phyloP scores from a whole-genome alignment of 2,888 invertebrate species.

The Campopleginae sp. region DNA sequence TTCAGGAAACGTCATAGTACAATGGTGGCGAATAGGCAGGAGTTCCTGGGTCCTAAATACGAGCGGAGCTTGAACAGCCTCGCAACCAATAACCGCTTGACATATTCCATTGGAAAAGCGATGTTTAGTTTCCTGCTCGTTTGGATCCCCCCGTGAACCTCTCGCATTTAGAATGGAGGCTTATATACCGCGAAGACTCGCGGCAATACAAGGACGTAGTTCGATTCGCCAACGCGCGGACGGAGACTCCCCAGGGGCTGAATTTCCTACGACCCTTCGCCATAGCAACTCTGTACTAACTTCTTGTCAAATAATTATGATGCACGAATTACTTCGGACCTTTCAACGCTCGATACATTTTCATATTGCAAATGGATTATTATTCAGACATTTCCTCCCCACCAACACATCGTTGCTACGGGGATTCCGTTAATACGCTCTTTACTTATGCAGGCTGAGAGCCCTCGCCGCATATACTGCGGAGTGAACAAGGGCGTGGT shows the following conservation, averaged over 20 bases:
- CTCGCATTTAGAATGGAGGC: not conserved
- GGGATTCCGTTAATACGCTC: not conserved
- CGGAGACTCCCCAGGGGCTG: not conserved
- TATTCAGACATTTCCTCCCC: not conserved
- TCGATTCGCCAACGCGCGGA: not conserved
- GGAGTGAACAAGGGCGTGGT: not conserved
- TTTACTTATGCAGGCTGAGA: not conserved
- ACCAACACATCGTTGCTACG: not conserved
- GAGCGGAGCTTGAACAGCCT: not conserved
- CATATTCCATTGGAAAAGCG: not conserved
- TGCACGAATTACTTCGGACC: not conserved
- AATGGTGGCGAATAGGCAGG: not conserved
- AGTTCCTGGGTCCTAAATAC: not conserved
- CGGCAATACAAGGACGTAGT: not conserved
- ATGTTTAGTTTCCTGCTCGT: slow-evolving; percentile 3
- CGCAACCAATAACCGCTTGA: not conserved
- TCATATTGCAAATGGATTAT: not conserved
- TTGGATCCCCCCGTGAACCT: not conserved
- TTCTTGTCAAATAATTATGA: not conserved
- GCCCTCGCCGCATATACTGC: not conserved
- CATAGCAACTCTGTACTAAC: not conserved
- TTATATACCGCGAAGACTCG: not conserved
- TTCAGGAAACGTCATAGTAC: not conserved
- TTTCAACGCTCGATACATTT: not conserved
- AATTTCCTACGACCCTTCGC: not conserved